phyloP scores from a whole-genome alignment of 2,888 invertebrate genomes.

The Campopleginae sp. region DNA sequence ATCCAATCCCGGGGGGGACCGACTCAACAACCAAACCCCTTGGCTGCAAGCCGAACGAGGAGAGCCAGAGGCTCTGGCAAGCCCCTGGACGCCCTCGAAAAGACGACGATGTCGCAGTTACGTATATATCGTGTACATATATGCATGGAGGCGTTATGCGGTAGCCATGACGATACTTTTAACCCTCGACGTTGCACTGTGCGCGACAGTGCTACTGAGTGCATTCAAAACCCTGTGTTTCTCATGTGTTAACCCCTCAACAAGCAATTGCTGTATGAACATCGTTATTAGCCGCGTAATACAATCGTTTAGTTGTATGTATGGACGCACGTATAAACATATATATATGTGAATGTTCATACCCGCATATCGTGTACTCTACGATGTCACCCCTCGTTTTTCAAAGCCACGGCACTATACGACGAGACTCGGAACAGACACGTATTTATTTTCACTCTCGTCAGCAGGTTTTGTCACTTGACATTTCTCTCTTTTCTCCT shows the following conservation, averaged over 20 bases:
- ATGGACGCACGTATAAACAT: not conserved
- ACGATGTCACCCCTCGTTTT: slow-evolving; percentile 32
- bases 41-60: slow-evolving; percentile 31
- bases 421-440: slow-evolving; percentile 21
- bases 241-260: slow-evolving; percentile 24
- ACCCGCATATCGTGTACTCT: not conserved
- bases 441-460: slow-evolving; percentile 31
- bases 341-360: not conserved
- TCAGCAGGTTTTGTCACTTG: slow-evolving; percentile 45
- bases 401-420: slow-evolving; percentile 4
- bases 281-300: slow-evolving; percentile 42
- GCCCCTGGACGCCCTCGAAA: slow-evolving; percentile 52
- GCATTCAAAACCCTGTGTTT: slow-evolving; percentile 24
- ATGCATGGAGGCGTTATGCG: not conserved
- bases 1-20: slow-evolving; percentile 7
- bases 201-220: slow-evolving; percentile 7
- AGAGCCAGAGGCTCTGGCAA: slow-evolving; percentile 34
- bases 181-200: slow-evolving; percentile 34
- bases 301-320: slow-evolving; percentile 31
- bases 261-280: slow-evolving; percentile 37
- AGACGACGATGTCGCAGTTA: slow-evolving; percentile 38
- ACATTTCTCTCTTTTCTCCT: slow-evolving; percentile 6
- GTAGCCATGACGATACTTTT: slow-evolving; percentile 65
- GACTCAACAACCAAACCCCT: slow-evolving; percentile 31
- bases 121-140: not conserved